Evolutionary conservation across 2,113 vertebrate genomes (phyloP).

Genomic region (Cygnus atratus): DNA sequence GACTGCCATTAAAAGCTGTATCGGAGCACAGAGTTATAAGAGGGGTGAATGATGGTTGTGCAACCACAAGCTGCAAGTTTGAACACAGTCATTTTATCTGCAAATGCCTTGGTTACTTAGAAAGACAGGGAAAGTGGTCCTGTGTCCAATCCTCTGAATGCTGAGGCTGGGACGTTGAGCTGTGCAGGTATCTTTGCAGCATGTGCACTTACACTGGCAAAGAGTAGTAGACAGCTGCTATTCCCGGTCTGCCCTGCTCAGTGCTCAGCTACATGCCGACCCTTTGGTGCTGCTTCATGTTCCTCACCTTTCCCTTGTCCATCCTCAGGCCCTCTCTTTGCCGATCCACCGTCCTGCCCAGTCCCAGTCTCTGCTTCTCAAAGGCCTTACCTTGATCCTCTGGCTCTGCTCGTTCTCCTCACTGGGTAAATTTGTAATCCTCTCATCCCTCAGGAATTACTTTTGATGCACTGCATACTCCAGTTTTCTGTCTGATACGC

Average conservation of each 20-base stretch:
- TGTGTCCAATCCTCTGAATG: background rate
- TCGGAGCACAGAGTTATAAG: background rate
- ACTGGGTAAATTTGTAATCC: background rate
- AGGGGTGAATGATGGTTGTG: background rate
- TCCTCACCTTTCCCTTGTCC: background rate
- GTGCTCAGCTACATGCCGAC: background rate
- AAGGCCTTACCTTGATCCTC: background rate
- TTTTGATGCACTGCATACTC: background rate
- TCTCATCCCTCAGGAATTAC: background rate
- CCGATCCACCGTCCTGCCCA: background rate
- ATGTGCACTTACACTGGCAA: background rate
- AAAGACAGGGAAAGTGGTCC: background rate
- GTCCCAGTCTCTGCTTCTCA: background rate
- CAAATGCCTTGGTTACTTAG: background rate
- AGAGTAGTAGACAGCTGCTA: background rate
- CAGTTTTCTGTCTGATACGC: background rate
- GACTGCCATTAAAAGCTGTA: background rate
- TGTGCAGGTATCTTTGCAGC: background rate
- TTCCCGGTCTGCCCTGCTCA: background rate
- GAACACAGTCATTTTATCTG: background rate
- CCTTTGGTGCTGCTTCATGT: background rate
- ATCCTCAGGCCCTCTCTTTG: background rate
- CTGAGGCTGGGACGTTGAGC: background rate
- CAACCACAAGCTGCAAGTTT: fast-evolving
- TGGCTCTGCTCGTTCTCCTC: background rate